These are phyloP conservation scores for Antrozous pallidus DNA, from an alignment of 2,797 vertebrate genomes.

Conservation along the genomic window DNA sequence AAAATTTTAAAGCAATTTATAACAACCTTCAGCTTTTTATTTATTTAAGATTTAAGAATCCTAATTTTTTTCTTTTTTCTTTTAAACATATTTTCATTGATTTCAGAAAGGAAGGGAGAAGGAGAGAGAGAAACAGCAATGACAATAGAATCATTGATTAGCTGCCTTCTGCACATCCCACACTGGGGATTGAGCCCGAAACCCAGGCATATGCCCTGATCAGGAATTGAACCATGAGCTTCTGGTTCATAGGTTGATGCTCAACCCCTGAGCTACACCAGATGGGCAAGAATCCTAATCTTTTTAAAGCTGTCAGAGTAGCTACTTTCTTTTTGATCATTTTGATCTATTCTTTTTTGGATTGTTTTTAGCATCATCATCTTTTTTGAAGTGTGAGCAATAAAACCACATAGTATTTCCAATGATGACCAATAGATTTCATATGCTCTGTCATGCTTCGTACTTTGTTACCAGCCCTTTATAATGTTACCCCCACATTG, in stretches of 20 bases:
- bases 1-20: background rate
- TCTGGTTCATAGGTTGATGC: no score
- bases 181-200: no score
- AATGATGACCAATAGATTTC: background rate
- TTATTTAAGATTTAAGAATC: conserved; percentile 37
- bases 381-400: background rate
- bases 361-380: background rate
- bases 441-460: background rate
- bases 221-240: no score
- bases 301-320: conserved; percentile 19
- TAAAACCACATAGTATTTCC: background rate
- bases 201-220: no score
- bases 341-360: background rate
- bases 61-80: background rate
- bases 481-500: background rate
- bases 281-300: background rate
- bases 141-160: no score
- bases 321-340: background rate
- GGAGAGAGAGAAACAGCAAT: no score
- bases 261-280: no score
- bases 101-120: no score
- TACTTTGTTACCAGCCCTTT: conserved; percentile 12
- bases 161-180: no score
- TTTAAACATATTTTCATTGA: no score
- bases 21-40: background rate